Base-by-base conservation (phyloP, 2,797 vertebrate genomes). In the Amblyopsis hoosieri region DNA sequence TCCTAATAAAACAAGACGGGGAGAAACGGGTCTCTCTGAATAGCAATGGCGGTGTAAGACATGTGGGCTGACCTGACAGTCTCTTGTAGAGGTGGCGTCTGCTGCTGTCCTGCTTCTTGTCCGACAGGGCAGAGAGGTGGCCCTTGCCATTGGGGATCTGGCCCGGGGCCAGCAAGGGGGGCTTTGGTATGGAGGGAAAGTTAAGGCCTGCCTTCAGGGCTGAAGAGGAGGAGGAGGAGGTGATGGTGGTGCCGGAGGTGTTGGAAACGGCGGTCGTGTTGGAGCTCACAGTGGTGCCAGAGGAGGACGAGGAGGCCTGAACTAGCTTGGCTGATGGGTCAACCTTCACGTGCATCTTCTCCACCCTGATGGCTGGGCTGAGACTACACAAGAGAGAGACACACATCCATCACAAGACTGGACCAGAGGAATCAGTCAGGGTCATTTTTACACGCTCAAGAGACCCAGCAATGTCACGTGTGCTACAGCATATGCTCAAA, bases 121-220 rank as follows among this genome's bases (percentile, higher is more conserved):
- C 95, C 37, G 70, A 84, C 54, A 85, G 91, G 90, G 90, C 90
- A 75, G 95, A 93, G 86, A 94, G 90, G 92, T 97, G 95, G 90
- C 95, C 95, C 94, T 97, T 98, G 92, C 97, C 97, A 67, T 99
- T 98, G 90, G 96, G 94, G 90, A 98, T 96, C 89, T 97, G 98
- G 92, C 95, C 95, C 67, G 95, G 92, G 85, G 95, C 95, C 94
- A 94, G 93, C 93, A 95, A 94, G 93, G 95, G 93, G 94, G 96
- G 95, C 97, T 98, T 99, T 99, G 97, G 98, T 99, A 98, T 95
- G 94, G 96, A 96, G 92, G 95, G 93, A 94, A 94, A 97, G 93
- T 97, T 99, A 99, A 98, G 97, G 97, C 96, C 95, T 95, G 95
- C 90, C 95, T 98, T 99, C 92, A 95, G 93, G 93, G 87, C 87